Percentiles rank a stretch among this genome's conserved stretches.
These are phyloP conservation scores for Dascillus cervinus DNA, from an alignment of 2,888 invertebrate genomes.

Conservation along the genomic window DNA sequence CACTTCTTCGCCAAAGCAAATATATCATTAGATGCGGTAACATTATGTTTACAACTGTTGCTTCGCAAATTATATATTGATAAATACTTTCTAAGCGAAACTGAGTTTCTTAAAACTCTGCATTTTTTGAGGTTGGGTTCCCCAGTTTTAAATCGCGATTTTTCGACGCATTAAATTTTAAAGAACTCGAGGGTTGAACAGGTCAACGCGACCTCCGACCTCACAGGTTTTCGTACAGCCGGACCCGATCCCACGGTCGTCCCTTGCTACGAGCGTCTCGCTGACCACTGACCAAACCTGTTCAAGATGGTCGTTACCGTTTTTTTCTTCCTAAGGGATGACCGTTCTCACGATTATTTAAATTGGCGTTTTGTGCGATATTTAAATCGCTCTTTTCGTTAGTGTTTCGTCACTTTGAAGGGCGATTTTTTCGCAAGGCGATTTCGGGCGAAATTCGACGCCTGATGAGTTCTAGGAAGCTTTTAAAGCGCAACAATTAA, in stretches of 20 bases:
- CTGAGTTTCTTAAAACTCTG: too few species aligned
- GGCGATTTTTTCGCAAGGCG: not conserved
- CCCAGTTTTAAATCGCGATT: too few species aligned
- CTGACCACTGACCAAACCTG: conserved; percentile 30
- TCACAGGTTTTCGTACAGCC: conserved; percentile 14
- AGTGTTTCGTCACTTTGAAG: not conserved
- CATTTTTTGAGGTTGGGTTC: too few species aligned
- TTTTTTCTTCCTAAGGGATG: conserved; percentile 17
- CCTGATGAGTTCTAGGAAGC: conserved; percentile 13
- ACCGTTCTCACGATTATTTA: conserved; percentile 25
- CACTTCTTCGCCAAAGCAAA: too few species aligned
- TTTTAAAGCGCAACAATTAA: too few species aligned
- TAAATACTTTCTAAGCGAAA: too few species aligned
- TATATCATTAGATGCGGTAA: too few species aligned
- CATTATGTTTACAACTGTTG: too few species aligned
- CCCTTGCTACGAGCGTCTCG: conserved; percentile 14
- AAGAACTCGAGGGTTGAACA: conserved; percentile 9
- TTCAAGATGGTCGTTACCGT: conserved; percentile 28
- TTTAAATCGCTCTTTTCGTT: conserved; percentile 22
- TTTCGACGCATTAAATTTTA: too few species aligned
- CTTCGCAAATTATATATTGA: too few species aligned
- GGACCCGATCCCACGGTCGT: conserved; percentile 23
- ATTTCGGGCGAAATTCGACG: too few species aligned
- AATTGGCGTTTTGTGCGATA: conserved; percentile 28
- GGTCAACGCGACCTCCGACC: conserved; percentile 21